A percentile compares a stretch with the other conserved stretches of the same genome.
Evolutionary conservation across 1,140 invertebrate species (phyloP).

Genomic region (Onthophagus taurus): DNA sequence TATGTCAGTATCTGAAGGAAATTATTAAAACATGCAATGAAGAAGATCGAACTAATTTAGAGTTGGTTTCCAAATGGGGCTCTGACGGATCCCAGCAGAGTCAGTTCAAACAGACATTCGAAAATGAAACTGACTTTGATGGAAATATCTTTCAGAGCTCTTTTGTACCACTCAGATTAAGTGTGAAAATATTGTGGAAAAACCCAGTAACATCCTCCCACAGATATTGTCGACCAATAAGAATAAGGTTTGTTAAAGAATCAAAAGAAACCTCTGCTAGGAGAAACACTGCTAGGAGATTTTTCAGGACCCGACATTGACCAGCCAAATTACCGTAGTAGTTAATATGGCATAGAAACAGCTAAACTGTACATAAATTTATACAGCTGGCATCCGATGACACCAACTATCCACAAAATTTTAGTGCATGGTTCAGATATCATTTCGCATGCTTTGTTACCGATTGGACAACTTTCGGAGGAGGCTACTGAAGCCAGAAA

Average conservation of each 20-base stretch:
- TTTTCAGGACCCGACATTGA: slow-evolving; percentile 29
- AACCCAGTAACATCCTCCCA: slow-evolving; percentile 24
- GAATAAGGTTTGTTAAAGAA: slow-evolving; percentile 28
- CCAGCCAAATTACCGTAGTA: slow-evolving; percentile 23
- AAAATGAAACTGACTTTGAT: slow-evolving; percentile 18
- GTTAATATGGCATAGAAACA: slow-evolving; percentile 18
- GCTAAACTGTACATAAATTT: slow-evolving; percentile 25
- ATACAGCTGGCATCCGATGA: slow-evolving; percentile 35
- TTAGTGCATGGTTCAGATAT: slow-evolving; percentile 25
- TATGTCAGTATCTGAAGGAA: slow-evolving; percentile 13
- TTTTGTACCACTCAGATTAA: slow-evolving; percentile 25
- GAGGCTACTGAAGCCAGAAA: slow-evolving; percentile 8
- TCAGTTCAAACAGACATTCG: slow-evolving; percentile 27
- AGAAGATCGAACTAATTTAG: slow-evolving; percentile 2
- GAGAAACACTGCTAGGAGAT: slow-evolving; percentile 31
- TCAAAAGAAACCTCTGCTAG: slow-evolving; percentile 15
- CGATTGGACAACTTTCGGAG: slow-evolving; percentile 24
- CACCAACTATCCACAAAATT: slow-evolving; percentile 34
- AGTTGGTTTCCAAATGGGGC: slow-evolving; percentile 16
- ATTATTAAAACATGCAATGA: slow-evolving; percentile 1
- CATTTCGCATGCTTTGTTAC: slow-evolving; percentile 21
- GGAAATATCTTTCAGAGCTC: slow-evolving; percentile 25
- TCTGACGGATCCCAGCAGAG: slow-evolving; percentile 17
- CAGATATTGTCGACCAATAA: no score
- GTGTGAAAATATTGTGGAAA: slow-evolving; percentile 28